These are phyloP conservation scores for Caenorhabditis uteleia DNA, from an alignment of 2,888 invertebrate genomes.

Conservation along the genomic window DNA sequence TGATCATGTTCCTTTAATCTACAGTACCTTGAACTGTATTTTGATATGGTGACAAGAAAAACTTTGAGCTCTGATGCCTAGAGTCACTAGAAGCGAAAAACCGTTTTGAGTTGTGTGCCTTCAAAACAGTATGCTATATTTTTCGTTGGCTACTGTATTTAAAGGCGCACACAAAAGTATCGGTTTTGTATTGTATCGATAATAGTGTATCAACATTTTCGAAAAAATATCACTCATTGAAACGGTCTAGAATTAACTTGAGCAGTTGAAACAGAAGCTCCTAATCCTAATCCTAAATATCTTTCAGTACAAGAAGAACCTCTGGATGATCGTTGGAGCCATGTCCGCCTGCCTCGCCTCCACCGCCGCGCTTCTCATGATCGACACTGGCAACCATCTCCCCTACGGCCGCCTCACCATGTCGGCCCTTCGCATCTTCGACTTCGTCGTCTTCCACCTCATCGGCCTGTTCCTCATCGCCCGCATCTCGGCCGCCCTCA, in stretches of 20 bases:
- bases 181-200: neutral
- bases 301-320: slow-evolving; percentile 64
- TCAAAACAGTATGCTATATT: too few relatives aligned
- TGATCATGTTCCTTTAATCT: too few relatives aligned
- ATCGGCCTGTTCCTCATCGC: slow-evolving; percentile 55
- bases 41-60: too few relatives aligned
- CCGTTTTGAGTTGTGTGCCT: too few relatives aligned
- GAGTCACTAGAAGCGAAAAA: too few relatives aligned
- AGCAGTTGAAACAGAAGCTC: neutral
- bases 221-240: neutral
- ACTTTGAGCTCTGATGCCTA: too few relatives aligned
- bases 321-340: slow-evolving; percentile 66
- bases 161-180: too few relatives aligned
- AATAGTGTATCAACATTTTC: neutral
- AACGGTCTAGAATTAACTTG: neutral
- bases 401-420: slow-evolving; percentile 13
- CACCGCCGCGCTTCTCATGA: slow-evolving; percentile 60
- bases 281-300: neutral
- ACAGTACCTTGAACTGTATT: too few relatives aligned
- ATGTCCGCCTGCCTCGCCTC: slow-evolving; percentile 66
- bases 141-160: too few relatives aligned
- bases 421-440: slow-evolving; percentile 52
- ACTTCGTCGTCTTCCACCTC: slow-evolving; percentile 57
- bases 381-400: slow-evolving; percentile 38
- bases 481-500: slow-evolving; percentile 45